A percentile compares a stretch with the other conserved stretches of the same genome.
phyloP scores from a whole-genome alignment of 2,797 vertebrate genomes.

The Threskiornis aethiopicus region DNA sequence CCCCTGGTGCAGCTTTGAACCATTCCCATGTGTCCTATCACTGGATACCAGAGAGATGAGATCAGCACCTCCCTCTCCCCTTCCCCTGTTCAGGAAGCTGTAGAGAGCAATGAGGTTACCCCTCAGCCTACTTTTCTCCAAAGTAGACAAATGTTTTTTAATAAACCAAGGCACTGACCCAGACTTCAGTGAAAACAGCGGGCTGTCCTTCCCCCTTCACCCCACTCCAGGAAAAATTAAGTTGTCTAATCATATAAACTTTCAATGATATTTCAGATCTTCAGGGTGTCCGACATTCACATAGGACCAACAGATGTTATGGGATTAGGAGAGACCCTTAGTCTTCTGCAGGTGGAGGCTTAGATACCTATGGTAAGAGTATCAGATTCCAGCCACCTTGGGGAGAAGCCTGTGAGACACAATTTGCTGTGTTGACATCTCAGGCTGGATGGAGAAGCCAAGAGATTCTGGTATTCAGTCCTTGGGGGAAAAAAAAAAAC shows the following conservation, averaged over 20 bases:
- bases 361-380: neutral
- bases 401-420: neutral
- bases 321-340: neutral
- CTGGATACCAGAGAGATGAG: neutral
- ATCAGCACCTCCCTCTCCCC: neutral
- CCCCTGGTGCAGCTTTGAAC: neutral
- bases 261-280: neutral
- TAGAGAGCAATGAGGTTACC: no score
- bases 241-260: neutral
- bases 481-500: neutral
- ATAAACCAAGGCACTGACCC: neutral
- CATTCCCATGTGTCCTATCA: neutral
- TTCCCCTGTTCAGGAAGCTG: neutral
- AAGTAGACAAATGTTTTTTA: neutral
- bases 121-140: neutral
- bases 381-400: neutral
- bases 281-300: neutral
- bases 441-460: neutral
- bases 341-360: neutral
- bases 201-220: neutral
- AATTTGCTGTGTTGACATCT: neutral
- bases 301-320: neutral
- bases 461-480: neutral
- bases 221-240: neutral
- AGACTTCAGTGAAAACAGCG: neutral